Evolutionary conservation across 2,888 invertebrate genomes (phyloP), one percentile per base, ranked within the genome.

Genomic region (Perizoma flavofasciatum): DNA sequence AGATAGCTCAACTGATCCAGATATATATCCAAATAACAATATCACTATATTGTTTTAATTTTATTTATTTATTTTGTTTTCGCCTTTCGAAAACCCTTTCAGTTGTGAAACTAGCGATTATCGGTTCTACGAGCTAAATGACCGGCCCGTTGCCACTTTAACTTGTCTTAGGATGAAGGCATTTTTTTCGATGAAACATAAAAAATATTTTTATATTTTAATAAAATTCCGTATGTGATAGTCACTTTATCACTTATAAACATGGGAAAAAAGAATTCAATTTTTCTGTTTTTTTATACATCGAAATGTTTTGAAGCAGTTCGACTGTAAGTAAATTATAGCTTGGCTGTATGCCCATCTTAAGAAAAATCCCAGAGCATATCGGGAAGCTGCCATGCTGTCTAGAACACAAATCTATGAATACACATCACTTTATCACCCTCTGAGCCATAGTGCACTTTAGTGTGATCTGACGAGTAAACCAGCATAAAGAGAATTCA

Each of bases 261-360:
- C 3, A 22, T 22, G 22, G 1, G 22, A 22, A 22, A 22, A 22
- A 22, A 22, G 1, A 22, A 22, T 22, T 22, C n/a, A n/a, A 22
- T 22, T 22, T 22, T 22, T 22, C 3, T 22, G 5, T 22, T 37
- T 37, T 52, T 37, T n/a, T 45, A 43, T 53, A 44, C 49, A 45
- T 53, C 48, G 37, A 32, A 51, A 49, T 6, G 53, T 45, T 49
- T 56, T 46, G 49, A 35, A 53, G 52, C 41, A 49, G 35, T 55
- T 57, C 47, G 39, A 54, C 44, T 34, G 49, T 37, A 57, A 56
- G 56, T 53, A 52, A 51, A 11, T 53, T 33, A 49, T n/a, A 32
- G 37, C 10, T 40, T 61, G 61, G 61, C 57, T 54, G 8, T 22
- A 50, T 51, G 57, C 61, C 61, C 44, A 10, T n/a, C 33, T 22